Percentiles rank a stretch among this genome's conserved stretches.
Conservation (phyloP, 2,797 vertebrate genomes). For the Poecilia picta region DNA sequence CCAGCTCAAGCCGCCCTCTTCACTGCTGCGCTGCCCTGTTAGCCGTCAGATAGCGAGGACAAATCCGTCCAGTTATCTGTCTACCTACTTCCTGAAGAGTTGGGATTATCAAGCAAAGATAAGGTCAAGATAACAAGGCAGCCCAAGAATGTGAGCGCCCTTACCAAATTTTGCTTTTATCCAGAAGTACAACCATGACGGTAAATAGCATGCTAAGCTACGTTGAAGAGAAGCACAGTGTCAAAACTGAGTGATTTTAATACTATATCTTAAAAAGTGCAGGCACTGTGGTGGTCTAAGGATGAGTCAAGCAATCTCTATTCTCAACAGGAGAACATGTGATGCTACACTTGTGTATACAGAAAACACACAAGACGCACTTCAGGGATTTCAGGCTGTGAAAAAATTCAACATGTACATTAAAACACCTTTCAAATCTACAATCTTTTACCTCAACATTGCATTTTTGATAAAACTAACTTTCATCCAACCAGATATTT, state of each 20-base stretch:
- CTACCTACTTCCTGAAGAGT: background rate
- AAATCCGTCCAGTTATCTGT: constrained; percentile 6
- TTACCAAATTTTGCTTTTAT: background rate
- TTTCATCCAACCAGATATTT: background rate
- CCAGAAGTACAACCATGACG: background rate
- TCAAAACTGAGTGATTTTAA: background rate
- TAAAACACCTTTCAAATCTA: background rate
- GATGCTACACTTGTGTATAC: background rate
- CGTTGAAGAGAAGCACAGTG: background rate
- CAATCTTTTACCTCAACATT: background rate
- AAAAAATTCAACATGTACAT: background rate
- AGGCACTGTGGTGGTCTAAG: too few relatives aligned
- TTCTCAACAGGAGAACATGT: background rate
- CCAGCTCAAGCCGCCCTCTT: constrained; percentile 49
- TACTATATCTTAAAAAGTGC: background rate
- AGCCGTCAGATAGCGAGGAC: background rate
- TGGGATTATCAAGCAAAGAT: constrained; percentile 3
- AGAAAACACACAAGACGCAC: background rate
- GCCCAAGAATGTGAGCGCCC: background rate
- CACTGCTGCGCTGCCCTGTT: constrained; percentile 8
- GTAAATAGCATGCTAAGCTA: background rate
- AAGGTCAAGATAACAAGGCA: background rate
- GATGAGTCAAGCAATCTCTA: background rate
- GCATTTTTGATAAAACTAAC: background rate
- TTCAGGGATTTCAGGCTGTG: background rate